Evolutionary conservation across 2,888 invertebrate species (phyloP).

Genomic region (Odontocolon sp.): DNA sequence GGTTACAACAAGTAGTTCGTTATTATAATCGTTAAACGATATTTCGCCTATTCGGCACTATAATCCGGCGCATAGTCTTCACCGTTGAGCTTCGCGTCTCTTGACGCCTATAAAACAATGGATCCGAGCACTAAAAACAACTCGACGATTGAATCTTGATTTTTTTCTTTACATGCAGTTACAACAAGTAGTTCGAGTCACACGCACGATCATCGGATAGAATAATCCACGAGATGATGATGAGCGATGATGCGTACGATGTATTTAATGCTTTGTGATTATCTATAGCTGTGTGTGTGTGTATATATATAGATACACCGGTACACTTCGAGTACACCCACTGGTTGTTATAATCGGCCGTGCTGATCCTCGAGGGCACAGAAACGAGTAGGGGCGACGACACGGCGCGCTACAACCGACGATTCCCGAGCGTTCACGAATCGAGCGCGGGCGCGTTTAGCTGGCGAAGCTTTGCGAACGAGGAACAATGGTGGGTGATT

Average conservation of each 20-base stretch:
- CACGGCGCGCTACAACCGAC: slow-evolving; percentile 29
- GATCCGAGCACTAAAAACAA: too few species aligned
- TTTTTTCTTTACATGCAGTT: too few species aligned
- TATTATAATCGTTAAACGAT: neutral
- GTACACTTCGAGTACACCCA: neutral
- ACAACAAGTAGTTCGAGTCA: too few species aligned
- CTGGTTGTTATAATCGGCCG: slow-evolving; percentile 16
- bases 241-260: too few species aligned
- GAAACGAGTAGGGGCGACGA: slow-evolving; percentile 26
- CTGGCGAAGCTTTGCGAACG: slow-evolving; percentile 36
- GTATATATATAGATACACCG: too few species aligned
- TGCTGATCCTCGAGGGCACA: slow-evolving; percentile 18
- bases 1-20: too few species aligned
- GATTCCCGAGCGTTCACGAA: slow-evolving; percentile 48
- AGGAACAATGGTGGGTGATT: slow-evolving; percentile 53
- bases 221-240: too few species aligned
- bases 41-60: neutral
- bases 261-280: too few species aligned
- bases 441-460: slow-evolving; percentile 40
- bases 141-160: too few species aligned
- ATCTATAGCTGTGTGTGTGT: too few species aligned
- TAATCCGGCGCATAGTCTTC: slow-evolving; percentile 16
- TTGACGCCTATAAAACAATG: neutral
- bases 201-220: too few species aligned
- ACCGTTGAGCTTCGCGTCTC: neutral